These are phyloP conservation scores for Rhinoderma darwinii DNA, from an alignment of 2,113 vertebrate species.

Conservation along the genomic window DNA sequence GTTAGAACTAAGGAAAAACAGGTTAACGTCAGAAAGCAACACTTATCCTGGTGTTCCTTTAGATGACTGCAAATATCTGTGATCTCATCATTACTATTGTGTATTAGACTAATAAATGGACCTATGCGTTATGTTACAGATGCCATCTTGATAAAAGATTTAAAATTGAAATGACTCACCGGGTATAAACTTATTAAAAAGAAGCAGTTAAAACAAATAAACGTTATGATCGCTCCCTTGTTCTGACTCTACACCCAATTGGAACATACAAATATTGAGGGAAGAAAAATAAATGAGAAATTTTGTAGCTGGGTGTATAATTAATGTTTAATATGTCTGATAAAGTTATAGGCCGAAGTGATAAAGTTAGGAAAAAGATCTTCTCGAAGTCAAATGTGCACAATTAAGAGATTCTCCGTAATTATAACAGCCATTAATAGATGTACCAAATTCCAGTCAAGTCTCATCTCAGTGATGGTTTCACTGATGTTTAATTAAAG, in stretches of 20 bases:
- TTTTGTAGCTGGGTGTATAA: not conserved
- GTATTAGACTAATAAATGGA: not conserved
- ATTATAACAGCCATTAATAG: constrained; percentile 17
- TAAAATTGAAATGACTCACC: not conserved
- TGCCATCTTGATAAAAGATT: not conserved
- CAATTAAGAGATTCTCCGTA: not conserved
- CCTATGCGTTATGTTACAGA: not conserved
- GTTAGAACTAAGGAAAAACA: no score
- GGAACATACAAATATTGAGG: not conserved
- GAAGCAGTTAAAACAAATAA: not conserved
- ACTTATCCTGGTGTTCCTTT: no score
- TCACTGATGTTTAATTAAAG: constrained; percentile 26
- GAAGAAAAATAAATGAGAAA: not conserved
- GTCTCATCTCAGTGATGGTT: not conserved
- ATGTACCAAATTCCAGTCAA: not conserved
- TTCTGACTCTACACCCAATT: not conserved
- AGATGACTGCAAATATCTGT: no score
- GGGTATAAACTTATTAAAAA: not conserved
- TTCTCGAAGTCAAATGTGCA: not conserved
- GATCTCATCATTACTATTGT: not conserved
- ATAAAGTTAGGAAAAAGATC: not conserved
- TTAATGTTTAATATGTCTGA: constrained; percentile 6
- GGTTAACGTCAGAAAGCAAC: no score
- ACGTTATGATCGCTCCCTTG: not conserved
- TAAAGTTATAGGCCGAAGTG: no score